Conservation (phyloP, 2,888 invertebrate species). For the Gari tellinella region DNA sequence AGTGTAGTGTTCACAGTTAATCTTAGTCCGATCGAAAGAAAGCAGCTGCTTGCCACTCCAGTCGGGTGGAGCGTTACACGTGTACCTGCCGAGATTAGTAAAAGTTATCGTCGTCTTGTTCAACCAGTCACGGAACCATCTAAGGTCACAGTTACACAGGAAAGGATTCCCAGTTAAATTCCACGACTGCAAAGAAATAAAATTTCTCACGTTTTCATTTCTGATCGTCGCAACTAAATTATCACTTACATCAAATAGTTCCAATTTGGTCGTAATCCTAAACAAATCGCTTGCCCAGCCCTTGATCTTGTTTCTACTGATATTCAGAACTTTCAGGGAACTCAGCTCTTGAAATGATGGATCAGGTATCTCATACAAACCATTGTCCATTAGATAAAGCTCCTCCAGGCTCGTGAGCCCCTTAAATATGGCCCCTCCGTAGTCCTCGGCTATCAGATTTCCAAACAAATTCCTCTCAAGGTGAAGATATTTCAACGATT, state of each 20-base stretch:
- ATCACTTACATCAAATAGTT: slow-evolving; percentile 73
- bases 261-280: slow-evolving; percentile 38
- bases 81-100: slow-evolving; percentile 45
- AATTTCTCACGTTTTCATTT: slow-evolving; percentile 86
- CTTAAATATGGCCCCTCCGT: slow-evolving; percentile 55
- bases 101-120: slow-evolving; percentile 88
- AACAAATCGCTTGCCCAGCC: slow-evolving; percentile 63
- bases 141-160: slow-evolving; percentile 94
- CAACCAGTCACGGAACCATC: slow-evolving; percentile 97
- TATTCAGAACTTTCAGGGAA: slow-evolving; percentile 87
- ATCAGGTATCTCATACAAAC: slow-evolving; percentile 77
- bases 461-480: slow-evolving; percentile 70
- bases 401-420: slow-evolving; percentile 59
- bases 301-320: slow-evolving; percentile 89
- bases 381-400: slow-evolving; percentile 80
- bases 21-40: slow-evolving; percentile 63
- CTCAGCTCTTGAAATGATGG: slow-evolving; percentile 87
- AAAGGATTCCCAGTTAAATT: slow-evolving; percentile 94
- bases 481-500: slow-evolving; percentile 60
- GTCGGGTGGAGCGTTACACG: slow-evolving; percentile 64
- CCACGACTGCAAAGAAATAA: slow-evolving; percentile 87
- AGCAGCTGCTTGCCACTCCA: slow-evolving; percentile 66
- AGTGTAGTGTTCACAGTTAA: slow-evolving; percentile 65
- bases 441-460: slow-evolving; percentile 54
- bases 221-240: slow-evolving; percentile 81